Evolutionary conservation across 2,888 invertebrate species (phyloP), one percentile per base, ranked within the genome.

Genomic region (Cephus runcator): DNA sequence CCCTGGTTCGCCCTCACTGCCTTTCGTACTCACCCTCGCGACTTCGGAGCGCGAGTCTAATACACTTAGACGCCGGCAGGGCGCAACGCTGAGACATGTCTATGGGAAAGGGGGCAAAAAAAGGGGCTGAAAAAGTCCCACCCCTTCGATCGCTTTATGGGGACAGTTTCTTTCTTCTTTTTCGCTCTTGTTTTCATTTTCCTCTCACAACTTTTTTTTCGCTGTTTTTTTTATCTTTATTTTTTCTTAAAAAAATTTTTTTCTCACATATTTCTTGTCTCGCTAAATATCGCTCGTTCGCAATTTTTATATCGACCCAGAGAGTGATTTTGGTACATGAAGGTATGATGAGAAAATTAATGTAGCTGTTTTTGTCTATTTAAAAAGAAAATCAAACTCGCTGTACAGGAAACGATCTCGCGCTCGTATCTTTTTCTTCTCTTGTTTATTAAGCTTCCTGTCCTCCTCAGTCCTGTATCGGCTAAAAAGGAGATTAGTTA

Each of bases 41-140:
- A 73, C 80, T 76, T 84, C 84, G 82, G 83, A 85, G 85, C 86
- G 86, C 86, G 85, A 88, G 87, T 89, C 86, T 88, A 90, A 90
- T 90, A 90, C 89, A 89, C 90, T 90, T 90, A 89, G 88, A 87
- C 84, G 79, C 83, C 83, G 84, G 83, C 34, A 34, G 34, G 81
- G 81, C 83, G 83, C 83, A 82, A 86, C 81, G 85, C 40, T 84
- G 82, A 78, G 78, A 82, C 84, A 82, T 83, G 82, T 85, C 85
- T 85, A 85, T 84, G 83, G 84, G 79, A 83, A 81, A 81, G 83
- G 84, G 83, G 80, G 80, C 79, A 83, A 82, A 79, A 69, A 75
- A 40, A 40, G 40, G 40, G 40, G 40, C 40, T 40, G 40, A 15
- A 40, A 40, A 40, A 40, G 40, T 40, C 40, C 76, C 69, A 6